phyloP scores from a whole-genome alignment of 2,113 vertebrate species.

The Rhadina sibilatrix region DNA sequence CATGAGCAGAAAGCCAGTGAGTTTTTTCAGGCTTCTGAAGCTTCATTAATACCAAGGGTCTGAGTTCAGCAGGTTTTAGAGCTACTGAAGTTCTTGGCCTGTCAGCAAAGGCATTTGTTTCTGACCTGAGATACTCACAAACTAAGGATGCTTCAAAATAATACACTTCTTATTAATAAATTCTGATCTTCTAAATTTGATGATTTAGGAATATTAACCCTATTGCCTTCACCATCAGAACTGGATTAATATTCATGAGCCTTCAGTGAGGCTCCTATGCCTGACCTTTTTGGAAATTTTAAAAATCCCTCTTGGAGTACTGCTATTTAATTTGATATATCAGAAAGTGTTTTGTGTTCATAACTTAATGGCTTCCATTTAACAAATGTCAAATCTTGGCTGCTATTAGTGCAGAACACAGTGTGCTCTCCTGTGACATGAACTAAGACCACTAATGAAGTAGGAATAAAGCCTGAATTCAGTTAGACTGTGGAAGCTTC shows the following conservation, averaged over 20 bases:
- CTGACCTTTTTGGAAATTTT: background rate
- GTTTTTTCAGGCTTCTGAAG: background rate
- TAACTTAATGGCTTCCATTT: slow-evolving; percentile 19
- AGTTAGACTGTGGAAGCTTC: background rate
- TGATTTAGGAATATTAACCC: background rate
- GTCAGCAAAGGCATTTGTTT: background rate
- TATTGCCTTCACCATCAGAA: background rate
- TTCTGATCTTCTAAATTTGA: background rate
- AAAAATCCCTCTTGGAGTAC: background rate
- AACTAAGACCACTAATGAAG: background rate
- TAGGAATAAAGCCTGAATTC: background rate
- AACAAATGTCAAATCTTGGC: slow-evolving; percentile 20
- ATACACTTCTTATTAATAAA: background rate
- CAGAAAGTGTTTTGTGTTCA: background rate
- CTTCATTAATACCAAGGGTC: background rate
- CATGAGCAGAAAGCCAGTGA: background rate
- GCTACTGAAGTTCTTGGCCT: background rate
- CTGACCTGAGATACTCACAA: background rate
- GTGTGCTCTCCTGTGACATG: background rate
- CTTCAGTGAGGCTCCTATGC: background rate
- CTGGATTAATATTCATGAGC: background rate
- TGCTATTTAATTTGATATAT: background rate
- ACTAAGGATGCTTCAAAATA: background rate
- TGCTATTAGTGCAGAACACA: slow-evolving; percentile 14
- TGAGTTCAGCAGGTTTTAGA: background rate